phyloP scores from a whole-genome alignment of 2,113 vertebrate genomes.

The Monopterus albus region DNA sequence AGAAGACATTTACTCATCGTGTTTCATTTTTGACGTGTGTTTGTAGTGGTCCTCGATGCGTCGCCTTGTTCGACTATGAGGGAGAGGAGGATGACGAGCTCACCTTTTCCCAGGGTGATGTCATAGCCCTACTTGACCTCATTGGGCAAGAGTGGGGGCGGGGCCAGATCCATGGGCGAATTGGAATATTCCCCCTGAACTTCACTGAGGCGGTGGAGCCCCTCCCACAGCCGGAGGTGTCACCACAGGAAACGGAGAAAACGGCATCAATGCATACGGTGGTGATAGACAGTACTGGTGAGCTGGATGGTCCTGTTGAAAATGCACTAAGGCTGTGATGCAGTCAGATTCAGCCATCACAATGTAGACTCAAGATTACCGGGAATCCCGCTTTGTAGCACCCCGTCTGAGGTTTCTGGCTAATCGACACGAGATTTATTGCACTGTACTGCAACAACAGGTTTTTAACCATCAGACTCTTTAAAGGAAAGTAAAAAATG shows the following conservation, averaged over 20 bases:
- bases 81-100: constrained; percentile 90
- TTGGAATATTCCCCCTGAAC: constrained; percentile 89
- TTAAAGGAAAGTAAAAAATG: too few relatives aligned
- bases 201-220: constrained; percentile 86
- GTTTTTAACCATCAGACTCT: too few relatives aligned
- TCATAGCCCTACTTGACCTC: constrained; percentile 86
- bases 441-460: too few relatives aligned
- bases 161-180: constrained; percentile 84
- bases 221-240: neutral
- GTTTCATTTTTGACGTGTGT: too few relatives aligned
- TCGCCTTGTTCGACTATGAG: constrained; percentile 89
- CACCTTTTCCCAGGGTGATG: constrained; percentile 91
- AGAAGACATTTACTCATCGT: too few relatives aligned
- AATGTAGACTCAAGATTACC: too few relatives aligned
- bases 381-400: too few relatives aligned
- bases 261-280: fast-evolving
- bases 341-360: too few relatives aligned
- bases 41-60: constrained; percentile 81
- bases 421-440: too few relatives aligned
- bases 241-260: neutral
- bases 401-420: too few relatives aligned
- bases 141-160: constrained; percentile 89
- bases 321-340: too few relatives aligned
- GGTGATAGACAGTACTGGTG: constrained; percentile 1
- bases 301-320: neutral